Base-by-base conservation (phyloP, 53 echinoderm and acorn worm genomes). In the Apostichopus leukothele region DNA sequence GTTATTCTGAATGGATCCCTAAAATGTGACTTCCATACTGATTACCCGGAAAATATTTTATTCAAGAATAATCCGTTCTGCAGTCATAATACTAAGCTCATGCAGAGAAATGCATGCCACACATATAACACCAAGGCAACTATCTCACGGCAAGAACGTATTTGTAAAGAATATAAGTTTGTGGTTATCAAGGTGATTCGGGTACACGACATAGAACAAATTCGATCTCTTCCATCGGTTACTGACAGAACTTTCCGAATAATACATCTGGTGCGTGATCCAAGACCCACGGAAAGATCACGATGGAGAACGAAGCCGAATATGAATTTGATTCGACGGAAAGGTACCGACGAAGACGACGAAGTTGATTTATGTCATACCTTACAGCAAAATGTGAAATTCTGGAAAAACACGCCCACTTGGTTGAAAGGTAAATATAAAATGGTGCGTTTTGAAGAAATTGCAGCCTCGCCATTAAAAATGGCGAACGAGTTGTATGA, bases 201-300 rank as follows among this genome's bases (percentile, higher is more conserved):
- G 25, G 53, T 93, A 5, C 60, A 83, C 19, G 88, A 91, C 53
- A 78, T 93, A 16, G 54, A 39, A 6, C 13, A 79, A 4, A 60
- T 93, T 20, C 78, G 86, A 63, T 27, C 25, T 6, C 63, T 91
- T 22, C 7, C 91, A 18, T 68, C 39, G 12, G 27, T 5, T 18
- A 61, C 60, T 12, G 68, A 73, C 6, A 21, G 78, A 1, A 84
- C 91, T 19, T 11, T 86, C n/a, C 86, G 86, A 57, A 89, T 91
- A 52, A 86, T 93, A 7, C 93, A 93, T 60, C 83, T 93, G 4
- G 93, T 93, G 10, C 86, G 93, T 8, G 93, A 93, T 74, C 93
- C 93, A 73, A 59, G 93, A 21, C 91, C 67, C 0, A 87, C 86
- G 23, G 89, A 91, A 89, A 55, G 79, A 51, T 93, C 93, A 52